These are phyloP conservation scores for Drosophila mojavensis DNA, from an alignment of 1,140 invertebrate genomes.

Conservation along the genomic window DNA sequence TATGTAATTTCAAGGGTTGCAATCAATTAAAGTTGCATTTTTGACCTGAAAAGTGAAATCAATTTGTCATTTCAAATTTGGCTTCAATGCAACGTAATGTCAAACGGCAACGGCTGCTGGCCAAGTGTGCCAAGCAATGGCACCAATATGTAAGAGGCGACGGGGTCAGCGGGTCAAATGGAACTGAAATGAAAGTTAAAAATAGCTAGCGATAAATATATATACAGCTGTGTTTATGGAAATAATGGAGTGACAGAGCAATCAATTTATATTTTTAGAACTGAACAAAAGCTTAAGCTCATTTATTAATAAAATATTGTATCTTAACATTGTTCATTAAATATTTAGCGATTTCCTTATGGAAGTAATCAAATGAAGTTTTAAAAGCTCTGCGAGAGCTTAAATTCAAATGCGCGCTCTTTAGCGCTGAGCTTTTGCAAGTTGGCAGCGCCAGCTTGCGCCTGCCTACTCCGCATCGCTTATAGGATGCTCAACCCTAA, in stretches of 20 bases:
- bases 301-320: no score
- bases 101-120: conserved; percentile 19
- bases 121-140: conserved; percentile 52
- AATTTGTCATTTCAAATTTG: conserved; percentile 14
- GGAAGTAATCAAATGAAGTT: no score
- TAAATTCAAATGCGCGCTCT: conserved; percentile 36
- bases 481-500: conserved; percentile 56
- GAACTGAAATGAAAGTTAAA: background rate
- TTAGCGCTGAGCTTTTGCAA: conserved; percentile 28
- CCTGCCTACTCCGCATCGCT: conserved; percentile 23
- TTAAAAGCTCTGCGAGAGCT: no score
- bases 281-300: no score
- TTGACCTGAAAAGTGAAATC: conserved; percentile 4
- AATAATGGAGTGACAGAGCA: no score
- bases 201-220: background rate
- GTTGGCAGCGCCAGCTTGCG: conserved; percentile 31
- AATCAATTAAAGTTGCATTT: background rate
- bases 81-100: conserved; percentile 6
- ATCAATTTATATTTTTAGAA: no score
- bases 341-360: no score
- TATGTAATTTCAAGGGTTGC: conserved; percentile 1
- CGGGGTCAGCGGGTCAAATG: background rate
- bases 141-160: conserved; percentile 8
- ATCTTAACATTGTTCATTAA: no score
- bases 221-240: no score